These are phyloP conservation scores for Zophobas morio DNA, from an alignment of 1,140 invertebrate species.

Conservation along the genomic window DNA sequence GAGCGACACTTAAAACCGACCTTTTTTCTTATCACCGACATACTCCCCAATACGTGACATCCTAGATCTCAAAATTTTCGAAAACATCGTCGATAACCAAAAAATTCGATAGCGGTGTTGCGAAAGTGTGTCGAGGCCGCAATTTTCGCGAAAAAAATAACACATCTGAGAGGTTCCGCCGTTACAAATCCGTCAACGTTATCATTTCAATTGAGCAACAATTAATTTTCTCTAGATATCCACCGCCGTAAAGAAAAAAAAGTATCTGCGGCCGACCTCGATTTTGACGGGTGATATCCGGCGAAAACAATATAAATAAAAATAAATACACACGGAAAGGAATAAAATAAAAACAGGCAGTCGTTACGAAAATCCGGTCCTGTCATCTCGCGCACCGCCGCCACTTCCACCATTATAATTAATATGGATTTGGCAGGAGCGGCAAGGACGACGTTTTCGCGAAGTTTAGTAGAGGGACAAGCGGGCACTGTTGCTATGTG, in stretches of 20 bases:
- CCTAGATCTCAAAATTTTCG: too few species aligned
- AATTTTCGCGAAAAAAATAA: not conserved
- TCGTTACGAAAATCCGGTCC: not conserved
- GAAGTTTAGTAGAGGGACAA: conserved; percentile 13
- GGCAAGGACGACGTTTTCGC: conserved; percentile 21
- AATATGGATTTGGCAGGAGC: conserved; percentile 39
- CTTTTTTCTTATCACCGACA: too few species aligned
- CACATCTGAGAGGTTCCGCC: not conserved
- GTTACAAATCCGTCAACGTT: conserved; percentile 7
- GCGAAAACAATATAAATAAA: not conserved
- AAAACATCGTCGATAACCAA: not conserved
- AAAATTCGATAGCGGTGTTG: not conserved
- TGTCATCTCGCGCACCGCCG: conserved; percentile 1
- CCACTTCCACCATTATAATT: conserved; percentile 19
- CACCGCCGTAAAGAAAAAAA: not conserved
- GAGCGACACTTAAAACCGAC: too few species aligned
- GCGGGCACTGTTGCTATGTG: conserved; percentile 28
- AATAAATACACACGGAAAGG: too few species aligned
- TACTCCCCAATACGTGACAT: too few species aligned
- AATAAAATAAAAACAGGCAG: too few species aligned
- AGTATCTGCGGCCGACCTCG: not conserved
- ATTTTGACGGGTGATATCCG: not conserved
- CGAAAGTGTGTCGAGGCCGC: not conserved
- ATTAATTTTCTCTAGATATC: not conserved
- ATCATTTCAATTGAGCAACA: conserved; percentile 19